Evolutionary conservation across 2,888 invertebrate species (phyloP).

Genomic region (Antitype chi): DNA sequence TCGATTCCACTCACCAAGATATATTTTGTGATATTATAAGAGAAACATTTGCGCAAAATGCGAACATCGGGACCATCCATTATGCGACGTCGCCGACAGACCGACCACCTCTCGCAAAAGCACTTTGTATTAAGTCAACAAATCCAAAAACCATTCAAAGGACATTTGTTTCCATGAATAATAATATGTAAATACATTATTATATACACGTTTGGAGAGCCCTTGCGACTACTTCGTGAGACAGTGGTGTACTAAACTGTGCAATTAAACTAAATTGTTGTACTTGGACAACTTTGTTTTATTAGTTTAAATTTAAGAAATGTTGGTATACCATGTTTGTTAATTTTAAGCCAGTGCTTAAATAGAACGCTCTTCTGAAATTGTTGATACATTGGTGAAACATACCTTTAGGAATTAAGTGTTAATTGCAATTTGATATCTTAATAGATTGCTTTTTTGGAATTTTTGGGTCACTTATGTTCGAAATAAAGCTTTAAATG

Average conservation of each 20-base stretch:
- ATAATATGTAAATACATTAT: slow-evolving; percentile 87
- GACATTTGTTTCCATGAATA: slow-evolving; percentile 89
- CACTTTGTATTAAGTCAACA: slow-evolving; percentile 89
- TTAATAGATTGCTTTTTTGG: not conserved
- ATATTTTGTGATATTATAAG: slow-evolving; percentile 80
- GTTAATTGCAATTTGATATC: not conserved
- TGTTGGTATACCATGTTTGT: not conserved
- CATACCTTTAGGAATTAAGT: not conserved
- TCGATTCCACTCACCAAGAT: slow-evolving; percentile 68
- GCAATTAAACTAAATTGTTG: slow-evolving; percentile 59
- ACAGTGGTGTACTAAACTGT: slow-evolving; percentile 56
- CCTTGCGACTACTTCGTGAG: slow-evolving; percentile 63
- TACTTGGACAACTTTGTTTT: slow-evolving; percentile 23
- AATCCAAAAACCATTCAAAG: slow-evolving; percentile 87
- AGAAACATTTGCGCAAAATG: slow-evolving; percentile 84
- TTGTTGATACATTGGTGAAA: not conserved
- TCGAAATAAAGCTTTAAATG: not conserved
- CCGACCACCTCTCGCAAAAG: slow-evolving; percentile 84
- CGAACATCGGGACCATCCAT: slow-evolving; percentile 81
- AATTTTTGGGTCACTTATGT: too few relatives aligned
- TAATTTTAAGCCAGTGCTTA: not conserved
- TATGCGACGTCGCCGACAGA: slow-evolving; percentile 82
- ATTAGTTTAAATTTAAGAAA: slow-evolving; percentile 6
- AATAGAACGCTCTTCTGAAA: not conserved
- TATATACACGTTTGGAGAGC: slow-evolving; percentile 72